Conservation (phyloP, 2,888 invertebrate genomes). For the Lepidochitona cinerea region DNA sequence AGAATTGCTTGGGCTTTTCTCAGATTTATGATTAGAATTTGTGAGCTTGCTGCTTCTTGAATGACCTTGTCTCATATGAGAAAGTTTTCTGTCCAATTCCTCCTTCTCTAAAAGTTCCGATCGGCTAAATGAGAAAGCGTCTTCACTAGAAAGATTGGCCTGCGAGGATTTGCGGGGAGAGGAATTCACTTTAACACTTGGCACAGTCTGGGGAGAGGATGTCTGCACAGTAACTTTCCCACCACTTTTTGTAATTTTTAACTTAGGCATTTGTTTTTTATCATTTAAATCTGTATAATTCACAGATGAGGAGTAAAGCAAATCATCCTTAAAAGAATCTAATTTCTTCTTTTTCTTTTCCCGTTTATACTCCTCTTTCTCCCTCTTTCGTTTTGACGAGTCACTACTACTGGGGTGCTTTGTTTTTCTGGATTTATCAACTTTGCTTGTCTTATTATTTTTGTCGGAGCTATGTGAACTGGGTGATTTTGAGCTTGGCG, state of each 20-base stretch:
- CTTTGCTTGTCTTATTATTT: background rate
- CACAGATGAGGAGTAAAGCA: slow-evolving; percentile 54
- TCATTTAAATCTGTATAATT: slow-evolving; percentile 34
- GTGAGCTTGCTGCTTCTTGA: background rate
- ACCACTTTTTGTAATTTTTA: slow-evolving; percentile 55
- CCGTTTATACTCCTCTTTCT: slow-evolving; percentile 53
- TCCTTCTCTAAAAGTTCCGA: background rate
- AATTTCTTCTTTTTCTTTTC: slow-evolving; percentile 52
- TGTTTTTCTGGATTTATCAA: slow-evolving; percentile 51
- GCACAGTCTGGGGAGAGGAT: background rate
- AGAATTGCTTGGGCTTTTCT: slow-evolving; percentile 23
- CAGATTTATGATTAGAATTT: slow-evolving; percentile 24
- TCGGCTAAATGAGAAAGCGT: background rate
- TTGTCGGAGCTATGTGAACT: background rate
- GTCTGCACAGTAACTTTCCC: slow-evolving; percentile 37
- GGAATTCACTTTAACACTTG: background rate
- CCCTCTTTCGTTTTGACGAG: slow-evolving; percentile 50
- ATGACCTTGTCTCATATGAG: background rate
- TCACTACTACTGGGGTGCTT: slow-evolving; percentile 43
- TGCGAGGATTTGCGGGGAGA: background rate
- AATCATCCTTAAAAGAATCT: slow-evolving; percentile 39
- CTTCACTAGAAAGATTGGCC: background rate
- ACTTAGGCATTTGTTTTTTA: slow-evolving; percentile 50
- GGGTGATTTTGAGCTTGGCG: background rate
- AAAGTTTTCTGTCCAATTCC: background rate